Percentiles rank a stretch among this genome's conserved stretches.
These are phyloP conservation scores for Phymatocera aterrima DNA, from an alignment of 2,888 invertebrate genomes.

Conservation along the genomic window DNA sequence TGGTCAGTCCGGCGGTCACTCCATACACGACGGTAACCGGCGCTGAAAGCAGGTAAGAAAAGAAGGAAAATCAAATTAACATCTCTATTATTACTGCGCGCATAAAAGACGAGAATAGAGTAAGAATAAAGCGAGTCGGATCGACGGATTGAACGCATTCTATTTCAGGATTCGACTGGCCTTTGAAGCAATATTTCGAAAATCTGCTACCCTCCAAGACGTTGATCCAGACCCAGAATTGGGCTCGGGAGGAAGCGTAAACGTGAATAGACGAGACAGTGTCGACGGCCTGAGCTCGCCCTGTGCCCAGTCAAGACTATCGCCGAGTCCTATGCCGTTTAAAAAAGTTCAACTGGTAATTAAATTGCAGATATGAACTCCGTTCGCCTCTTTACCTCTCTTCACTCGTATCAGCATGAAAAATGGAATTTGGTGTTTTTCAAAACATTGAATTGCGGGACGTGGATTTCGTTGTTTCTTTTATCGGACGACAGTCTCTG, in stretches of 20 bases:
- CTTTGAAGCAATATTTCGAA: slow-evolving; percentile 93
- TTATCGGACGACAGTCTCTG: too few relatives aligned
- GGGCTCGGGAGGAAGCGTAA: slow-evolving; percentile 71
- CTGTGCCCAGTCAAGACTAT: slow-evolving; percentile 76
- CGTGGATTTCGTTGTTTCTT: too few relatives aligned
- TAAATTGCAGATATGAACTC: too few relatives aligned
- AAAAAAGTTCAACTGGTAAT: slow-evolving; percentile 94
- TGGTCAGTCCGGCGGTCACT: slow-evolving; percentile 76
- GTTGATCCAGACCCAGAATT: slow-evolving; percentile 83
- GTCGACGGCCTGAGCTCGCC: slow-evolving; percentile 74
- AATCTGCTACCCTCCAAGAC: slow-evolving; percentile 90
- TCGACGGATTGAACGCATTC: not conserved
- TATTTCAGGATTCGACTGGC: slow-evolving; percentile 85
- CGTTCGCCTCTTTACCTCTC: too few relatives aligned
- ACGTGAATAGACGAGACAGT: slow-evolving; percentile 66
- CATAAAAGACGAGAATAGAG: too few relatives aligned
- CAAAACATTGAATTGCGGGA: too few relatives aligned
- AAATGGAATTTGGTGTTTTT: too few relatives aligned
- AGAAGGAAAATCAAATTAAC: not conserved
- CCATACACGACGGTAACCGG: slow-evolving; percentile 92
- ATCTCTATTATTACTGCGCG: too few relatives aligned
- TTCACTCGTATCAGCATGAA: too few relatives aligned
- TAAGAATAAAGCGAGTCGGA: too few relatives aligned
- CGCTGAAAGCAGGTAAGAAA: slow-evolving; percentile 83
- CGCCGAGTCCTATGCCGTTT: slow-evolving; percentile 83